Conservation (phyloP, 2,888 invertebrate species). For the Campaea margaritaria region DNA sequence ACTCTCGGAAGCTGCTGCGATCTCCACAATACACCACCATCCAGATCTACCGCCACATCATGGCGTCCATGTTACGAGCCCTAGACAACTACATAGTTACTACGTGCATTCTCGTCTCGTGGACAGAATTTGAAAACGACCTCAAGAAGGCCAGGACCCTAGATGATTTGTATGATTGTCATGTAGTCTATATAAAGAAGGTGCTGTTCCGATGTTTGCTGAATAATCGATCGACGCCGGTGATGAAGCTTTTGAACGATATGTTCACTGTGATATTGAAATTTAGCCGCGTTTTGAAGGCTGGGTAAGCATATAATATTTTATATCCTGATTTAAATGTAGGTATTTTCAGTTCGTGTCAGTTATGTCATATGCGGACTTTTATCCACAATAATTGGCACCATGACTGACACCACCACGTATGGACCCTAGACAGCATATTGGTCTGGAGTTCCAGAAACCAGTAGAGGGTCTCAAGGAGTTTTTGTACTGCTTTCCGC, state of each 20-base stretch:
- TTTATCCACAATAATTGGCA: no score
- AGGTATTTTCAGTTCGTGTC: no score
- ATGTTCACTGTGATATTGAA: conserved; percentile 90
- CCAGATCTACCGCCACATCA: conserved; percentile 89
- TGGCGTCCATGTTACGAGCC: conserved; percentile 91
- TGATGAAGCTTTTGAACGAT: conserved; percentile 88
- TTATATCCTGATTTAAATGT: neutral
- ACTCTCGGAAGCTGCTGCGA: conserved; percentile 76
- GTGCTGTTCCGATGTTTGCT: conserved; percentile 90
- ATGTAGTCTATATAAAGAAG: conserved; percentile 90
- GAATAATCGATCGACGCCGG: conserved; percentile 88
- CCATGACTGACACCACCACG: no score
- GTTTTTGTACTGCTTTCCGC: no score
- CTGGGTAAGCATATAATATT: conserved; percentile 67
- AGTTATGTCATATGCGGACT: no score
- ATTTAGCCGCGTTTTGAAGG: conserved; percentile 87
- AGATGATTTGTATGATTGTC: conserved; percentile 90
- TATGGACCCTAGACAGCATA: no score
- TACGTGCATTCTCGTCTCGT: conserved; percentile 90
- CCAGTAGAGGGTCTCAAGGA: no score
- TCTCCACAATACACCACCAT: conserved; percentile 89
- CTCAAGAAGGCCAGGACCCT: conserved; percentile 87
- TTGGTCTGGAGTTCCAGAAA: no score
- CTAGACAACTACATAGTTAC: conserved; percentile 91
- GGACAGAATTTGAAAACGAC: conserved; percentile 90